Conservation (phyloP, 1,140 invertebrate species). For the Oscheius sp. region DNA sequence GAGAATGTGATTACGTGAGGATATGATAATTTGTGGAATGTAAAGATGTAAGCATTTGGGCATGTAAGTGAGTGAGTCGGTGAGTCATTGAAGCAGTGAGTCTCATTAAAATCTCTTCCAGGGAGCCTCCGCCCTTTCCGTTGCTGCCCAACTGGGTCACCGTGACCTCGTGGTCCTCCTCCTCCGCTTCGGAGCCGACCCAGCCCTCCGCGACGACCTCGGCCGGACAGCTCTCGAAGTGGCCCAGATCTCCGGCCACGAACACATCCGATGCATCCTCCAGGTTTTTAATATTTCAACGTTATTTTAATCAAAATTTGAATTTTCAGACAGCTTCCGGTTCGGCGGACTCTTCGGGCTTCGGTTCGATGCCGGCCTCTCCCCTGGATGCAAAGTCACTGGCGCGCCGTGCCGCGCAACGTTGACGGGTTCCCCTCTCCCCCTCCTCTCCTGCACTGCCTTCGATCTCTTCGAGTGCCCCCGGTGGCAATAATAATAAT, state of each 20-base stretch:
- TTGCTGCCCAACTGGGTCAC: conserved; percentile 38
- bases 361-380: conserved; percentile 32
- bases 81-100: too few species aligned
- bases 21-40: too few species aligned
- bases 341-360: conserved; percentile 38
- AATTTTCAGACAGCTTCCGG: conserved; percentile 25
- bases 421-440: not conserved
- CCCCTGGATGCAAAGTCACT: not conserved
- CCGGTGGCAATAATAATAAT: not conserved
- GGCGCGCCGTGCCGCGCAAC: not conserved
- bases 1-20: too few species aligned
- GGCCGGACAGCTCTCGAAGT: conserved; percentile 38
- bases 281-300: not conserved
- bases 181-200: conserved; percentile 38
- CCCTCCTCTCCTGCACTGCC: not conserved
- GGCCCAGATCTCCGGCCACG: conserved; percentile 30
- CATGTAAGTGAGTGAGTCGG: not conserved
- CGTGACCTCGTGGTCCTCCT: conserved; percentile 38
- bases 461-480: not conserved
- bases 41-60: too few species aligned
- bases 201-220: conserved; percentile 30
- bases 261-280: conserved; percentile 19
- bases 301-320: not conserved
- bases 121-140: conserved; percentile 37
- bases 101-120: too few species aligned